Evolutionary conservation across 2,113 vertebrate species (phyloP).

Genomic region (Ictalurus furcatus): DNA sequence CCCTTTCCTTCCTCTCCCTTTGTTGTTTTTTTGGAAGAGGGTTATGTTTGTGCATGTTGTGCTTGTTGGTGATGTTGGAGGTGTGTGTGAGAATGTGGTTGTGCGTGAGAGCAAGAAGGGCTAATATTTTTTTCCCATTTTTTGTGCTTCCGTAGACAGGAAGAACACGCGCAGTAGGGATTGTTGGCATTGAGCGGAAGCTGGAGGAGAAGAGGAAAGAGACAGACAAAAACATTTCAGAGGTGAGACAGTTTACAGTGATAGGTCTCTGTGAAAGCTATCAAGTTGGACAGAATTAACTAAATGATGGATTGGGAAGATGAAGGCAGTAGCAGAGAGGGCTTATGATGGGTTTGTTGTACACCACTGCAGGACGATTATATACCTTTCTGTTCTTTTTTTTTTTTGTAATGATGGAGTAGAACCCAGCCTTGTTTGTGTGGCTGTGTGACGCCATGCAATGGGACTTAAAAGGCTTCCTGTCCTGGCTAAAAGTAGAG

Average conservation of each 20-base stretch:
- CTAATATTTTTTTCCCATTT: slow-evolving; percentile 58
- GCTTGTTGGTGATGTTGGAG: background rate
- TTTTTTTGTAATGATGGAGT: background rate
- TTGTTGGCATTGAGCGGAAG: slow-evolving; percentile 97
- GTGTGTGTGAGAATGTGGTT: background rate
- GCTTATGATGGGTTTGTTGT: background rate
- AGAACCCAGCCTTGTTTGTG: slow-evolving; percentile 19
- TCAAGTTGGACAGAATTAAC: background rate
- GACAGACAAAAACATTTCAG: slow-evolving; percentile 98
- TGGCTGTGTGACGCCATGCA: slow-evolving; percentile 33
- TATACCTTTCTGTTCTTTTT: background rate
- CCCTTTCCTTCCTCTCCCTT: slow-evolving; percentile 51
- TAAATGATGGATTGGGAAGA: background rate
- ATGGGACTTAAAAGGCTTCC: slow-evolving; percentile 46
- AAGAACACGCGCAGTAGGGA: slow-evolving; percentile 92
- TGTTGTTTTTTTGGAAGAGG: slow-evolving; percentile 4
- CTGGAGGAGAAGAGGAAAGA: slow-evolving; percentile 98
- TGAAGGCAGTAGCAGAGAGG: background rate
- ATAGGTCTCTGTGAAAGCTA: background rate
- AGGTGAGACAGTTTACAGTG: slow-evolving; percentile 73
- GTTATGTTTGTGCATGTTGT: slow-evolving; percentile 16
- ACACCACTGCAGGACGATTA: background rate
- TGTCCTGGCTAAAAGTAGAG: slow-evolving; percentile 42
- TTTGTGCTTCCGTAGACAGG: slow-evolving; percentile 78
- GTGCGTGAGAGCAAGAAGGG: background rate